Evolutionary conservation across 2,797 vertebrate genomes (phyloP), one percentile per base, ranked within the genome.

Genomic region (Pterois miles): DNA sequence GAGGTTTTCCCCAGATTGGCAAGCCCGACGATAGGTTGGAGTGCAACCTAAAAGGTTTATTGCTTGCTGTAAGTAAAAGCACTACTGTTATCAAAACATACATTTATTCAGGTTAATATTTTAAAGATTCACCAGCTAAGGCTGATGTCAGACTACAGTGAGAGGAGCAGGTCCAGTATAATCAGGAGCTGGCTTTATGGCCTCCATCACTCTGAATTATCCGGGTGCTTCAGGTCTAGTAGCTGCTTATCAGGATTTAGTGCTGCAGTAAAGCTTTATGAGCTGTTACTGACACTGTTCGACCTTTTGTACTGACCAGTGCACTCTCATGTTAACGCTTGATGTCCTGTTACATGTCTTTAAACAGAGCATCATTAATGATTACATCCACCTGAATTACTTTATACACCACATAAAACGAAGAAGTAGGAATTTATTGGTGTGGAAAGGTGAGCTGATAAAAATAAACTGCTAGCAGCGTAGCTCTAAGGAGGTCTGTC

Each of bases 221-320:
- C 38, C 27, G 2, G 57, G 65, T 38, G 43, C 63, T 74, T 63
- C 54, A 70, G 66, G 59, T 62, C 13, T 81, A 82, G 67, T 72
- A 74, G 72, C 54, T 56, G 50, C 84, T 89, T 84, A 91, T 91
- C 87, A 75, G n/a, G 36, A 59, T 72, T 80, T 68, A 81, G 53
- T 67, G 84, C 57, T 38, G 70, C 7, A 0, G 18, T 46, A 46
- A 27, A 4, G 57, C 43, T 89, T 89, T 83, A 88, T 65, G 67
- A 86, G 65, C 52, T 20, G 48, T 81, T 57, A 84, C 75, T 22
- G 60, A 74, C 14, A 40, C 52, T 1, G 34, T 71, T 56, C 72
- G 80, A 85, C 87, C 81, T 81, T 89, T 84, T 76, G 81, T 68
- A 64, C 88, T 53, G 72, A 77, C 52, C 66, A 34, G 25, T 20